A percentile compares a stretch with the other conserved stretches of the same genome.
Evolutionary conservation across 2,888 invertebrate species (phyloP).

Genomic region (Minunthozetes semirufus): DNA sequence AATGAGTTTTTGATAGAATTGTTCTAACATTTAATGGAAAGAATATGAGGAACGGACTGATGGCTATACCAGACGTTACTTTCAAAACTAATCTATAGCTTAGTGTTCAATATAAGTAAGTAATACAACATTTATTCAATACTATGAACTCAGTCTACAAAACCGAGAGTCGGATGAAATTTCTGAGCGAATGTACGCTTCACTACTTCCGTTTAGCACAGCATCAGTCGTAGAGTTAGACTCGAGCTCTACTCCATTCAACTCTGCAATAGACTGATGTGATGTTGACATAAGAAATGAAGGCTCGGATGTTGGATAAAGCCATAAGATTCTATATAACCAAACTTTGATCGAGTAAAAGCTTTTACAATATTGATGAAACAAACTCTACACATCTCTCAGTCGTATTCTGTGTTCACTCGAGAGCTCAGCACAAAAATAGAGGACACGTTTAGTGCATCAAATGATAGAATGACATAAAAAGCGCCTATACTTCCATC

Average conservation of each 20-base stretch:
- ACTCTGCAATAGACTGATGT: constrained; percentile 13
- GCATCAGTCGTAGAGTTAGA: neutral
- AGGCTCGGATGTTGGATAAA: constrained; percentile 25
- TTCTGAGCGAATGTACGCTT: constrained; percentile 21
- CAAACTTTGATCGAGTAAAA: constrained; percentile 20
- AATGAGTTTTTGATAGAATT: constrained; percentile 17
- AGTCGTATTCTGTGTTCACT: neutral
- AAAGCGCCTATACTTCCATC: constrained; percentile 7
- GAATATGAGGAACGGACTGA: neutral
- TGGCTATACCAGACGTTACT: neutral
- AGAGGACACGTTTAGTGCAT: neutral
- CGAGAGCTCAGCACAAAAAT: neutral
- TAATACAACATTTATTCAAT: constrained; percentile 17
- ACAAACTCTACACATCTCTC: constrained; percentile 7
- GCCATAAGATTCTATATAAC: constrained; percentile 27
- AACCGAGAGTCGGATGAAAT: constrained; percentile 26
- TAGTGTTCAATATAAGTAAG: constrained; percentile 12
- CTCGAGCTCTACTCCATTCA: neutral
- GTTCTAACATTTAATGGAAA: constrained; percentile 6
- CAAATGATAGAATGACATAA: neutral
- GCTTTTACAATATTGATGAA: constrained; percentile 25
- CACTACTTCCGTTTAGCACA: constrained; percentile 25
- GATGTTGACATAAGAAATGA: constrained; percentile 22
- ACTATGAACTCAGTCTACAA: constrained; percentile 13
- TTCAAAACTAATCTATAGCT: constrained; percentile 7